Percentiles rank a stretch among this genome's conserved stretches.
Conservation (phyloP, 2,113 vertebrate genomes). For the Epinephelus fuscoguttatus region DNA sequence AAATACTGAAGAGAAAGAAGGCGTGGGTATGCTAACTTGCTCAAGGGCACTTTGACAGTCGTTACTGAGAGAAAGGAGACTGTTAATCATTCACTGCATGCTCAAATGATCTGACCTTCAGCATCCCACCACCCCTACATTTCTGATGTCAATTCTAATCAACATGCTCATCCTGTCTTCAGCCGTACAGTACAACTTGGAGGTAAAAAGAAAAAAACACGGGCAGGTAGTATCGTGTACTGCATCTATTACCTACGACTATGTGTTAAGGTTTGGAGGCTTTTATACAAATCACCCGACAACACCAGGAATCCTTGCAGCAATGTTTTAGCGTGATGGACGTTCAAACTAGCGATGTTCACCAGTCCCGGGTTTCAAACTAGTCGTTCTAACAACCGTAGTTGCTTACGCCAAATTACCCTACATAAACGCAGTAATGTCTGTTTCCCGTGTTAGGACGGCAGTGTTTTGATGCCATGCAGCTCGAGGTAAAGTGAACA, state of each 20-base stretch:
- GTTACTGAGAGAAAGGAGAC: slow-evolving; percentile 53
- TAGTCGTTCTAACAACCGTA: slow-evolving; percentile 30
- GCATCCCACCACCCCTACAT: slow-evolving; percentile 51
- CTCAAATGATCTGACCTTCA: slow-evolving; percentile 75
- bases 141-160: slow-evolving; percentile 64
- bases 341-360: slow-evolving; percentile 28
- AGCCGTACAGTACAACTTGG: slow-evolving; percentile 6
- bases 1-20: slow-evolving; percentile 31
- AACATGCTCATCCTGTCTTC: slow-evolving; percentile 49
- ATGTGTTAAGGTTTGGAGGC: neutral
- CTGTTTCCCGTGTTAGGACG: slow-evolving; percentile 15
- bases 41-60: slow-evolving; percentile 68
- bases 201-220: slow-evolving; percentile 25
- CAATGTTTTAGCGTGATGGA: slow-evolving; percentile 3
- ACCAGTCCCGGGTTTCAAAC: slow-evolving; percentile 32
- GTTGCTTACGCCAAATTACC: slow-evolving; percentile 51
- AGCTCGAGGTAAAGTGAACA: slow-evolving; percentile 77
- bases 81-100: slow-evolving; percentile 74
- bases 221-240: neutral
- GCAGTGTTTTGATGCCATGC: slow-evolving; percentile 63
- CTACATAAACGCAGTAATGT: slow-evolving; percentile 46
- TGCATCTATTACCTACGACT: neutral
- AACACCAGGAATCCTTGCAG: slow-evolving; percentile 21
- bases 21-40: slow-evolving; percentile 50
- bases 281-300: slow-evolving; percentile 35